These are phyloP conservation scores for Megalurothrips usitatus DNA, from an alignment of 2,888 invertebrate species.

Conservation along the genomic window DNA sequence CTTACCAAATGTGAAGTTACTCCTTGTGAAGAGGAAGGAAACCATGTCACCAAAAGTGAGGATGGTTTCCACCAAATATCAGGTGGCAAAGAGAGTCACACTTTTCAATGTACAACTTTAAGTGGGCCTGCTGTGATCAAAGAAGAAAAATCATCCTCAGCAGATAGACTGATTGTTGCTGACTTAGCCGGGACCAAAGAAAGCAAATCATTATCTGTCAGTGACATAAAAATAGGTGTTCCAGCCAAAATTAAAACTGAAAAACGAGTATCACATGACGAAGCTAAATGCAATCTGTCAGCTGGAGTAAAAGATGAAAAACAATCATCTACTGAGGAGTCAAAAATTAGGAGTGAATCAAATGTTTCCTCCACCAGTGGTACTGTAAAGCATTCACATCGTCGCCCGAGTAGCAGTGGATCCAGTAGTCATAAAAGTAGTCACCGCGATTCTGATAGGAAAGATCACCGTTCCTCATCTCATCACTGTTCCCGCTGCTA, in stretches of 20 bases:
- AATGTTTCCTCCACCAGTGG: not conserved
- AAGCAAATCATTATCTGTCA: too few relatives aligned
- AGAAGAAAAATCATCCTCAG: too few relatives aligned
- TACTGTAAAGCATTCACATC: not conserved
- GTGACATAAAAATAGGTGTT: not conserved
- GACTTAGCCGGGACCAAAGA: too few relatives aligned
- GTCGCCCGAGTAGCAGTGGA: not conserved
- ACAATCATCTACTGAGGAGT: not conserved
- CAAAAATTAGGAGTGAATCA: constrained; percentile 1
- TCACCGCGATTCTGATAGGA: constrained; percentile 34
- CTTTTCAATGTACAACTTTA: not conserved
- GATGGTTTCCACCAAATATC: too few relatives aligned
- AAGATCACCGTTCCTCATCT: constrained; percentile 29
- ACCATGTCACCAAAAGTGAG: not conserved
- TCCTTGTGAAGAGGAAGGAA: not conserved
- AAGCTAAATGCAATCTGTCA: not conserved
- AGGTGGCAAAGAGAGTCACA: not conserved
- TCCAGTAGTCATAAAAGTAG: constrained; percentile 31
- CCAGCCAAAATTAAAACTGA: constrained; percentile 4
- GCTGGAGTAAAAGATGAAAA: constrained; percentile 4
- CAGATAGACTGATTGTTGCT: too few relatives aligned
- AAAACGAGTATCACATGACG: not conserved
- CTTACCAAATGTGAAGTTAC: not conserved
- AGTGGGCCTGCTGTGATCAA: too few relatives aligned
- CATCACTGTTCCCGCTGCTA: constrained; percentile 61